phyloP scores from a whole-genome alignment of 2,113 vertebrate genomes.

The Poecilia latipinna region DNA sequence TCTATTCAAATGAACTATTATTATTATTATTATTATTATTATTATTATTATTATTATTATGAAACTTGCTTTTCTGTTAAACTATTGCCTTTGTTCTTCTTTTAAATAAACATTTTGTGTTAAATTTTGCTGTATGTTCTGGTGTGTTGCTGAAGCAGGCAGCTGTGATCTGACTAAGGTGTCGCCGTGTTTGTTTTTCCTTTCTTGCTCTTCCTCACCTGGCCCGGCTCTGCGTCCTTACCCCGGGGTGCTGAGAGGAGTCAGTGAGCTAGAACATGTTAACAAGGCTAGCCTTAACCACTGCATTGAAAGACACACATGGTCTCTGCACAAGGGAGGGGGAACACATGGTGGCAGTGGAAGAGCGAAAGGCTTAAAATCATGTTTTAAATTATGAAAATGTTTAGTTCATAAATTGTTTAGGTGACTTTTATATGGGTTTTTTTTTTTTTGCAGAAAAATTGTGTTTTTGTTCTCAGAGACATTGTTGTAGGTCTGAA shows the following conservation, averaged over 20 bases:
- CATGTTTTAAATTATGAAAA: neutral
- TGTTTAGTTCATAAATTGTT: neutral
- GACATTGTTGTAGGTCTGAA: neutral
- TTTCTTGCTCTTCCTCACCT: slow-evolving; percentile 72
- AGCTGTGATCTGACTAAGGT: slow-evolving; percentile 65
- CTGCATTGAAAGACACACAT: slow-evolving; percentile 73
- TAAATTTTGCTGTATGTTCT: neutral
- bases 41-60: too few relatives aligned
- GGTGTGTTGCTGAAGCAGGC: slow-evolving; percentile 40
- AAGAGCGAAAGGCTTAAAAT: neutral
- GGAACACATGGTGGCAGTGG: neutral
- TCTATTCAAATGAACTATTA: too few relatives aligned
- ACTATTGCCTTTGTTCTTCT: neutral
- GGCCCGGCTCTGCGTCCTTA: slow-evolving; percentile 36
- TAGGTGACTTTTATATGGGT: neutral
- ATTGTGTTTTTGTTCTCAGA: neutral
- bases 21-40: too few relatives aligned
- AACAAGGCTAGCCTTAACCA: slow-evolving; percentile 73
- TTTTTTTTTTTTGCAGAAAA: neutral
- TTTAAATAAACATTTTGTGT: neutral
- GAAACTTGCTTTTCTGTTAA: neutral
- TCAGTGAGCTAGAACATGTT: slow-evolving; percentile 82
- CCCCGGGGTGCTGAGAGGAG: slow-evolving; percentile 75
- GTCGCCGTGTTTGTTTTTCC: slow-evolving; percentile 77
- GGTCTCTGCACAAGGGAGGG: slow-evolving; percentile 23